Evolutionary conservation across 2,113 vertebrate species (phyloP).

Genomic region (Cottus gobio): DNA sequence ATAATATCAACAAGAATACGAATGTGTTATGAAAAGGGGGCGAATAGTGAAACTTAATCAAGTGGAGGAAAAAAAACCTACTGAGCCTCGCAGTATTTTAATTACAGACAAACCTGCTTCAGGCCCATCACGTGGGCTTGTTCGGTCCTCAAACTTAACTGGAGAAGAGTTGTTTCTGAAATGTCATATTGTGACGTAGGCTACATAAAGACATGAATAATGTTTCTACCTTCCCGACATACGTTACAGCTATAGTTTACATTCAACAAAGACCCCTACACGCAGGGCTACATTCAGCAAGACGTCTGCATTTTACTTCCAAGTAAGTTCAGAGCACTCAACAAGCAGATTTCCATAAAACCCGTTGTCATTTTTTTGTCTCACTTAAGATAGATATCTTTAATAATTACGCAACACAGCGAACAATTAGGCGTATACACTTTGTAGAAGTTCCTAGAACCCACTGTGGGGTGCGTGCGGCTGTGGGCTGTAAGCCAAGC

Average conservation of each 20-base stretch:
- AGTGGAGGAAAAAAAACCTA: slow-evolving; percentile 14
- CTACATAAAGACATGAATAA: slow-evolving; percentile 65
- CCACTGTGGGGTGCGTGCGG: slow-evolving; percentile 20
- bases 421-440: slow-evolving; percentile 43
- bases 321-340: slow-evolving; percentile 38
- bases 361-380: slow-evolving; percentile 29
- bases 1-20: slow-evolving; percentile 49
- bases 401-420: slow-evolving; percentile 51
- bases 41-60: slow-evolving; percentile 35
- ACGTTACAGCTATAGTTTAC: slow-evolving; percentile 70
- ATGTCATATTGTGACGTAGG: slow-evolving; percentile 53
- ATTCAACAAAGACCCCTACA: slow-evolving; percentile 69
- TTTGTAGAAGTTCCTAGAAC: slow-evolving; percentile 31
- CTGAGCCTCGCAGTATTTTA: slow-evolving; percentile 52
- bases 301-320: slow-evolving; percentile 32
- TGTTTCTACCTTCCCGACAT: slow-evolving; percentile 57
- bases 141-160: slow-evolving; percentile 40
- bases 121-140: slow-evolving; percentile 43
- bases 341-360: slow-evolving; percentile 43
- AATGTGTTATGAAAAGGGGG: slow-evolving; percentile 31
- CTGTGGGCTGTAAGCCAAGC: slow-evolving; percentile 35
- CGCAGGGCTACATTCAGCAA: slow-evolving; percentile 69
- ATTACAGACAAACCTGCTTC: slow-evolving; percentile 56
- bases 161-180: slow-evolving; percentile 48
- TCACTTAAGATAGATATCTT: slow-evolving; percentile 48